A percentile compares a stretch with the other conserved stretches of the same genome.
phyloP scores from a whole-genome alignment of 2,888 invertebrate species.

The Spilarctia lutea region DNA sequence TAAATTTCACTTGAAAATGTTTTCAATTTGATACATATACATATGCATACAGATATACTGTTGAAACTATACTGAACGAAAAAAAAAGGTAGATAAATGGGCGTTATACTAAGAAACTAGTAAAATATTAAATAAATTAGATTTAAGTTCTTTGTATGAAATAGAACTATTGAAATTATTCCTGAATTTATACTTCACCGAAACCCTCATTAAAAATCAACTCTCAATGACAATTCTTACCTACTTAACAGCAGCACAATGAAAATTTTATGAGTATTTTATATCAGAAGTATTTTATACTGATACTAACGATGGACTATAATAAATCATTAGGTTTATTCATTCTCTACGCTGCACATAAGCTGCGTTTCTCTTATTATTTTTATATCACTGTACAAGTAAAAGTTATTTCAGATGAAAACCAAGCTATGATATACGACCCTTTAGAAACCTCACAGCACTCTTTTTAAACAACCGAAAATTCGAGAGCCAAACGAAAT shows the following conservation, averaged over 20 bases:
- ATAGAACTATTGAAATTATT: conserved; percentile 53
- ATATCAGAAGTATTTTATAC: neutral
- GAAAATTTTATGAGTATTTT: neutral
- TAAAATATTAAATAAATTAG: conserved; percentile 73
- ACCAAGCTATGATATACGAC: neutral
- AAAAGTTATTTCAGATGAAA: neutral
- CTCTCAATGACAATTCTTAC: neutral
- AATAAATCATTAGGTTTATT: neutral
- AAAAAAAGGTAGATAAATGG: conserved; percentile 63
- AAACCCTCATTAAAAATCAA: neutral
- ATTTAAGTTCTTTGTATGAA: conserved; percentile 77
- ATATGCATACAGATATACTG: conserved; percentile 58
- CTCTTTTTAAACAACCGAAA: neutral
- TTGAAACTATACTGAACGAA: conserved; percentile 63
- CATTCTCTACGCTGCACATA: neutral
- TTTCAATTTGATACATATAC: conserved; percentile 70
- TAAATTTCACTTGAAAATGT: conserved; percentile 57
- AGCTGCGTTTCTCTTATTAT: neutral
- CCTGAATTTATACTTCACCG: neutral
- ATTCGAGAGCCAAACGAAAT: neutral
- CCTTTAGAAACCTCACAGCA: neutral
- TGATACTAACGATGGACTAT: neutral
- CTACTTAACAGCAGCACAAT: neutral
- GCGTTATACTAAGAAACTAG: conserved; percentile 69
- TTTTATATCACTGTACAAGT: neutral